Conservation (phyloP, 2,888 invertebrate species). For the Epistrophe eligans region DNA sequence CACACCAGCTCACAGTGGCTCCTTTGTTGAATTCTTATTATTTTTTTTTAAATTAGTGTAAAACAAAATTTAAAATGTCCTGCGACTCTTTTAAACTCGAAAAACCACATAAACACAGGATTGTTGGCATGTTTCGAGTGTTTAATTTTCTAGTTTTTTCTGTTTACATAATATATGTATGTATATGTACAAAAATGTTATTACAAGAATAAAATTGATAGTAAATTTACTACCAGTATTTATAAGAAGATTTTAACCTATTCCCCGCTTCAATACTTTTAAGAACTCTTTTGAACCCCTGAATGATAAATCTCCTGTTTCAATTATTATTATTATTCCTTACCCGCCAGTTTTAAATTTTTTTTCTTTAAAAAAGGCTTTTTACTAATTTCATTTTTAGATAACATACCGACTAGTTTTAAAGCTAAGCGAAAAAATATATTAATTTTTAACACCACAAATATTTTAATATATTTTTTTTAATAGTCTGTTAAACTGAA, state of each 20-base stretch:
- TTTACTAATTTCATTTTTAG: conserved; percentile 16
- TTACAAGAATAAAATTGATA: background rate
- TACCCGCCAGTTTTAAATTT: background rate
- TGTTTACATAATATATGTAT: background rate
- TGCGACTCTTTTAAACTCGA: background rate
- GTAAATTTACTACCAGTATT: background rate
- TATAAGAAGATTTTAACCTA: background rate
- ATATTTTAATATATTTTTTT: background rate
- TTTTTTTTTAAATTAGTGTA: too few species aligned
- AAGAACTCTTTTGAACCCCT: background rate
- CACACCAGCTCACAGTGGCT: too few species aligned
- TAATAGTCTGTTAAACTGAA: background rate
- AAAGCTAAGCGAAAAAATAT: conserved; percentile 2
- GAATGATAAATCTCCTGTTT: conserved; percentile 32
- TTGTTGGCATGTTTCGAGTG: conserved; percentile 4
- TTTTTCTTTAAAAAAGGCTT: conserved; percentile 4
- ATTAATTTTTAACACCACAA: background rate
- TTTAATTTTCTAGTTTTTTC: background rate
- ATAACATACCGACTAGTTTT: background rate
- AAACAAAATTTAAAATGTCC: background rate
- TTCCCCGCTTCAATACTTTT: conserved; percentile 10
- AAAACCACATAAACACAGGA: background rate
- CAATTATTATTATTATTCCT: conserved; percentile 1
- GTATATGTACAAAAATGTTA: background rate
- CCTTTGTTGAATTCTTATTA: too few species aligned